Base-by-base conservation (phyloP, 2,113 vertebrate genomes). In the Macrotus californicus region DNA sequence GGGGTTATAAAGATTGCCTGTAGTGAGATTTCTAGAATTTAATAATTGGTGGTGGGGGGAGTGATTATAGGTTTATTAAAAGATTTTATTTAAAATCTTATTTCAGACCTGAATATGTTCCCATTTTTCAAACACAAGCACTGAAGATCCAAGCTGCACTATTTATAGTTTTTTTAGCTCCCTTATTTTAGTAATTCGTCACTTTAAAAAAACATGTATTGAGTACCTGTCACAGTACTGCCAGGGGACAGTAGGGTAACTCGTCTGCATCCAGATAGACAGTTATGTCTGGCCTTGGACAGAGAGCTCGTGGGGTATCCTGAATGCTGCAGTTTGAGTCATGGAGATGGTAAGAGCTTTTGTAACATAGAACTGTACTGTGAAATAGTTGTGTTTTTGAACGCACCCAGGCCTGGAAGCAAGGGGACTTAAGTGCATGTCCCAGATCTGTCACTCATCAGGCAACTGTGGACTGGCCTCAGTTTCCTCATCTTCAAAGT, bases 91-190 rank as follows among this genome's bases (percentile, higher is more conserved):
- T 87, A 61, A 80, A n/a, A 54, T 79, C 84, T 52, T 52, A 36
- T 95, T 93, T 87, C 50, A 67, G 87, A 93, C 39, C 48, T 79
- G 36, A 91, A 82, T 84, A 61, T 91, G 61, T 31, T 87, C 54
- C 26, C 41, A 2, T 87, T 87, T 89, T 76, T 77, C 11, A 77
- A 21, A 59, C n/a, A 34, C 7, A 89, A 34, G 13, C 26, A 83
- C 75, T 80, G 18, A 70, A 75, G 41, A 79, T 52, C 41, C 4
- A 87, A 31, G 36, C 16, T 83, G 26, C 5, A 92, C 64, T 18
- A 84, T 61, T 90, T 86, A 76, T 8, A 84, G 6, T 7, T 46
- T 89, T 92, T 73, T 84, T 19, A 52, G 54, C 85, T 93, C 41
- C 56, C 21, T 83, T 87, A 54, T 73, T 79, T 46, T 75, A 83